Evolutionary conservation across 1,140 invertebrate genomes (phyloP), one percentile per base, ranked within the genome.

Genomic region (Drosophila seguyi): DNA sequence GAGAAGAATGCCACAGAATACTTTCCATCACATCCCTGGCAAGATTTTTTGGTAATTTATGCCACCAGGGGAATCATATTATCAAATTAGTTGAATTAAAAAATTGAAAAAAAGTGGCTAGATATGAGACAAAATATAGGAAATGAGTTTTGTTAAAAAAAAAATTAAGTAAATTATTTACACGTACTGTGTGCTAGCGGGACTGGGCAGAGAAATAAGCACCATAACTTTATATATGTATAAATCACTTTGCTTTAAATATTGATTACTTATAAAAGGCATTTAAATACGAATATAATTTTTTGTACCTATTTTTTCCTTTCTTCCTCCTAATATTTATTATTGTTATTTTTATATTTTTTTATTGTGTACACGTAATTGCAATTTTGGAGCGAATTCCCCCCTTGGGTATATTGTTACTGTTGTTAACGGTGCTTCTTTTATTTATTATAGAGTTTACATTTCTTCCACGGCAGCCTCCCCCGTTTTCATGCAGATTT

Each of bases 361-460:
- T 42, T 58, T 39, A 6, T 22, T 27, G 55, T 60, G 61, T 31
- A 63, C 14, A 20, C 13, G 16, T 38, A 31, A 41, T 22, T 59
- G 20, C 61, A 60, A 34, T 27, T 63, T 60, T 34, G 31, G 14
- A 57, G 22, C 53, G 18, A 62, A 20, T 14, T 41, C 39, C 56
- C 44, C 69, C 66, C n/a, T 16, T 61, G 81, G 73, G 66, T 79
- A 65, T 71, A 58, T 61, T 56, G 48, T 62, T 59, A 25, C 34
- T 29, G 60, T 73, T 58, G 60, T 45, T 75, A 73, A 60, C 75
- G 76, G 59, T 52, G 55, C 31, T 27, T 62, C 41, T 59, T 44
- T 53, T 60, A 45, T 69, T 75, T 67, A 60, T 60, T 67, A 39
- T 47, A 38, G 45, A 31, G 44, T 41, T 41, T 71, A 45, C 50